Evolutionary conservation across 1,140 invertebrate genomes (phyloP).

Genomic region (Atta texana): DNA sequence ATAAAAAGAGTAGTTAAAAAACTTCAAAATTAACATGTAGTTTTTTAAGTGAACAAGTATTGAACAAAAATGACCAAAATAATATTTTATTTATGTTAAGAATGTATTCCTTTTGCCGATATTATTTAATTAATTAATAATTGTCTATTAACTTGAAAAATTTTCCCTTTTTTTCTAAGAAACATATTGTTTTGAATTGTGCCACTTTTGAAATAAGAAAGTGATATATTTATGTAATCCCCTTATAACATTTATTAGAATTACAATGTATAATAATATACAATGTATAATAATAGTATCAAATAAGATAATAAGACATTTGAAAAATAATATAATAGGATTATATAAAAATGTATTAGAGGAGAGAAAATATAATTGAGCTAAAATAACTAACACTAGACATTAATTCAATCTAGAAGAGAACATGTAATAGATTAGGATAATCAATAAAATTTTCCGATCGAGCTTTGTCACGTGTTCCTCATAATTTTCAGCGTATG

Average conservation of each 20-base stretch:
- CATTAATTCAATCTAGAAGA: background rate
- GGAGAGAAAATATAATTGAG: background rate
- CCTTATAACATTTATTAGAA: background rate
- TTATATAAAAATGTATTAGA: background rate
- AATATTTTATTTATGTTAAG: too few species aligned
- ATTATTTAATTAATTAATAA: too few species aligned
- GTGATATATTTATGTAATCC: background rate
- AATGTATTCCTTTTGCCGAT: too few species aligned
- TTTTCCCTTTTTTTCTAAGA: too few species aligned
- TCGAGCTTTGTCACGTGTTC: background rate
- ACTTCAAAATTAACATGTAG: too few species aligned
- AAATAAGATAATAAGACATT: background rate
- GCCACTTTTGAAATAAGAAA: too few species aligned
- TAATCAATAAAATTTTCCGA: background rate
- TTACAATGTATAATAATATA: background rate
- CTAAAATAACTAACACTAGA: background rate
- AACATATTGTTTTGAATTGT: too few species aligned
- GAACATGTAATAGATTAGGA: background rate
- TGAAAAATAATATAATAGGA: too few species aligned
- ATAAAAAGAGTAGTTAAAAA: too few species aligned
- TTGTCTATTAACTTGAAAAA: too few species aligned
- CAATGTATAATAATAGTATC: background rate
- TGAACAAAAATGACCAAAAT: too few species aligned
- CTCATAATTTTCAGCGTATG: conserved; percentile 16
- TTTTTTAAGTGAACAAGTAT: background rate